Conservation (phyloP, 1,140 invertebrate species). For the Periplaneta americana region DNA sequence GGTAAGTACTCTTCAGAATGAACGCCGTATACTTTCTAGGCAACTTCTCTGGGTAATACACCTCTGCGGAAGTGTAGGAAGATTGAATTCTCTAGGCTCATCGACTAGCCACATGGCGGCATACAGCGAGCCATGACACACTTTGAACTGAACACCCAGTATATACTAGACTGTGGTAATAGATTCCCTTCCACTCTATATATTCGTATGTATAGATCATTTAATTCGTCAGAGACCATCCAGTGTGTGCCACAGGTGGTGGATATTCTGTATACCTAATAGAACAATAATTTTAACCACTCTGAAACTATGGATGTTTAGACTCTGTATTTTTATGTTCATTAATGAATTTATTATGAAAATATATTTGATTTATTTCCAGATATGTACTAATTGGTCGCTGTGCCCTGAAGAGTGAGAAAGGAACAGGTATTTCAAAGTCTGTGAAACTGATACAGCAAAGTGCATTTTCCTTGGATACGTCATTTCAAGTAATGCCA, state of each 20-base stretch:
- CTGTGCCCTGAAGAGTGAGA: slow-evolving; percentile 46
- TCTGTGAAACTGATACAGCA: slow-evolving; percentile 29
- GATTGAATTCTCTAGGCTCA: no score
- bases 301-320: neutral
- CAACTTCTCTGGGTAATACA: neutral
- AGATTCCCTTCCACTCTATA: no score
- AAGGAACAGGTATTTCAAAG: slow-evolving; percentile 38
- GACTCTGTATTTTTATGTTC: neutral
- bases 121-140: no score
- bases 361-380: slow-evolving; percentile 13
- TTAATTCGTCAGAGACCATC: neutral
- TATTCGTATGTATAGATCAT: neutral
- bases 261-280: neutral
- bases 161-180: no score
- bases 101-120: no score
- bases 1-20: no score
- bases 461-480: slow-evolving; percentile 44
- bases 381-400: slow-evolving; percentile 49
- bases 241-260: neutral
- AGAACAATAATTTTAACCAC: neutral
- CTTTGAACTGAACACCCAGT: no score
- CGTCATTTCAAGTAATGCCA: slow-evolving; percentile 44
- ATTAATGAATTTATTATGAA: neutral
- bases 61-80: no score
- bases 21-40: no score